phyloP scores from a whole-genome alignment of 2,797 vertebrate species.

The Pangasius mekongensis region DNA sequence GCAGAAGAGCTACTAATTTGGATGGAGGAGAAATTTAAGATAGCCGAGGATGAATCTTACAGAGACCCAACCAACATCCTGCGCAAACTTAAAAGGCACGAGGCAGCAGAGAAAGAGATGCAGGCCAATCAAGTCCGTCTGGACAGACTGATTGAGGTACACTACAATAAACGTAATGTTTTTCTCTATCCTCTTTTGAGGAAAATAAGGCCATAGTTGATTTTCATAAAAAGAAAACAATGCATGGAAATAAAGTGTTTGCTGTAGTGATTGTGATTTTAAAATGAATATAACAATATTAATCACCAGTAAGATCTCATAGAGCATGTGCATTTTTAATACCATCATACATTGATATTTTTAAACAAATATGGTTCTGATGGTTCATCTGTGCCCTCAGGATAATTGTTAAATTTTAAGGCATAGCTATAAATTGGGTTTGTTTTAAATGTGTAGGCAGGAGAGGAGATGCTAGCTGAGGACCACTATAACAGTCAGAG shows the following conservation, averaged over 20 bases:
- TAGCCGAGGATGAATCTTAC: constrained; percentile 81
- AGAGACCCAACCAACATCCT: constrained; percentile 80
- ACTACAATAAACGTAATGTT: background rate
- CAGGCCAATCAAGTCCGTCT: constrained; percentile 79
- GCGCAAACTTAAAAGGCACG: constrained; percentile 81
- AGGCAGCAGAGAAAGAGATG: constrained; percentile 83
- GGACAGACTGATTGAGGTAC: constrained; percentile 79
- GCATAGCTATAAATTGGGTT: background rate
- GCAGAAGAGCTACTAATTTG: constrained; percentile 82
- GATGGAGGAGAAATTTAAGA: constrained; percentile 87
- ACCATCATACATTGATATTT: background rate
- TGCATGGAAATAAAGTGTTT: background rate
- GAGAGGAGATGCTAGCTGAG: constrained; percentile 75
- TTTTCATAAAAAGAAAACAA: background rate
- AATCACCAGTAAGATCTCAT: background rate
- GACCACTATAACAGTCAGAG: constrained; percentile 69
- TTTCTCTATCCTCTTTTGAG: background rate
- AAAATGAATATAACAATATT: background rate
- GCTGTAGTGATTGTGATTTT: background rate
- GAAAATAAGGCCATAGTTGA: background rate
- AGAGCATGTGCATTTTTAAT: background rate
- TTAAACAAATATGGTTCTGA: constrained; percentile 5
- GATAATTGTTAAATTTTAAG: background rate
- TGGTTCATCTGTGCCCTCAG: background rate
- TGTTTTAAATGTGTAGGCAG: constrained; percentile 70